These are phyloP conservation scores for Linyphia triangularis DNA, from an alignment of 2,888 invertebrate genomes.

Conservation along the genomic window DNA sequence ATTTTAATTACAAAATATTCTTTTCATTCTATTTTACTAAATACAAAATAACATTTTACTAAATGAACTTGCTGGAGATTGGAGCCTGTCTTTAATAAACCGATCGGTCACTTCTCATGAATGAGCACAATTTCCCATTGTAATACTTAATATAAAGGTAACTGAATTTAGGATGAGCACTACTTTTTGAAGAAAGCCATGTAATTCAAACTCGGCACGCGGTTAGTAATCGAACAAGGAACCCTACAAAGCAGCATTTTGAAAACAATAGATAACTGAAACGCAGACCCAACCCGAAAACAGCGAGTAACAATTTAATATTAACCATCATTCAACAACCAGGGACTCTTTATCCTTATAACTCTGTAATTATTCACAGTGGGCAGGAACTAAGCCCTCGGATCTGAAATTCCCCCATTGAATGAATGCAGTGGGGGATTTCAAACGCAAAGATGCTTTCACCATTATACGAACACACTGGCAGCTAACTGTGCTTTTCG, in stretches of 20 bases:
- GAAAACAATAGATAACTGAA: not conserved
- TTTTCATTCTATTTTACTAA: too few relatives aligned
- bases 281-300: not conserved
- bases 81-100: too few relatives aligned
- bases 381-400: slow-evolving; percentile 25
- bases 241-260: not conserved
- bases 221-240: too few relatives aligned
- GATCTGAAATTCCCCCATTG: slow-evolving; percentile 22
- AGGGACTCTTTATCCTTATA: slow-evolving; percentile 36
- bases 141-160: too few relatives aligned
- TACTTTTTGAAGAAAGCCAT: too few relatives aligned
- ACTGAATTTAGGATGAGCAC: too few relatives aligned
- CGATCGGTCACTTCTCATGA: too few relatives aligned
- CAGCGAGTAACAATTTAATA: slow-evolving; percentile 19
- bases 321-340: slow-evolving; percentile 41
- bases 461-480: slow-evolving; percentile 6
- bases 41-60: too few relatives aligned
- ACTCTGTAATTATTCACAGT: slow-evolving; percentile 44
- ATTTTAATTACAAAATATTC: too few relatives aligned
- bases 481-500: slow-evolving; percentile 41
- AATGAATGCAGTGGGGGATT: slow-evolving; percentile 40
- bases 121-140: too few relatives aligned
- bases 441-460: slow-evolving; percentile 7
- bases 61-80: too few relatives aligned
- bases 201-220: too few relatives aligned